Evolutionary conservation across 1,140 invertebrate genomes (phyloP).

Genomic region (Chrysomallon squamiferum): DNA sequence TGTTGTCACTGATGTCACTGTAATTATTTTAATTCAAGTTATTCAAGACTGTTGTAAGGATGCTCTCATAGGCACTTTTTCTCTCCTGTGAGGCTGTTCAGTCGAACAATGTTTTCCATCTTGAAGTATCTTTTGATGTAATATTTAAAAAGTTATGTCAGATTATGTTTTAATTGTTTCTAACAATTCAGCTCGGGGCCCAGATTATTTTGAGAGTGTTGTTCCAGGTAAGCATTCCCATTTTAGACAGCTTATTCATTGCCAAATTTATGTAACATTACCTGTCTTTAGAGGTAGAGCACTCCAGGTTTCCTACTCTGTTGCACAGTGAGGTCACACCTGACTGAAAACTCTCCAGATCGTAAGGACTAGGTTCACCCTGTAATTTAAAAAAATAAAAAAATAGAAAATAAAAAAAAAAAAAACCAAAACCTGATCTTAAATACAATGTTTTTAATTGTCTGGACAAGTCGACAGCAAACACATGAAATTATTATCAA

Average conservation of each 20-base stretch:
- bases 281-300: constrained; percentile 71
- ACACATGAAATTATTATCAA: background rate
- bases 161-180: background rate
- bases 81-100: too few relatives aligned
- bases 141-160: too few relatives aligned
- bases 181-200: background rate
- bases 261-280: too few relatives aligned
- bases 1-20: too few relatives aligned
- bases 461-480: background rate
- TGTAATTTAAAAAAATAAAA: constrained; percentile 18
- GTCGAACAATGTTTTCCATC: too few relatives aligned
- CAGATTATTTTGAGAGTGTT: background rate
- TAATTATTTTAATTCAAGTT: too few relatives aligned
- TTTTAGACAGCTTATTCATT: background rate
- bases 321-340: constrained; percentile 71
- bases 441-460: background rate
- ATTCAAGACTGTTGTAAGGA: too few relatives aligned
- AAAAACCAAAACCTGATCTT: background rate
- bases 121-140: too few relatives aligned
- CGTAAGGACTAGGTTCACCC: constrained; percentile 64
- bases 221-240: background rate
- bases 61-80: too few relatives aligned
- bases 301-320: constrained; percentile 70
- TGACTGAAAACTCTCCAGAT: constrained; percentile 71
- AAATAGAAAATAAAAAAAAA: background rate